Evolutionary conservation across 2,797 vertebrate genomes (phyloP).

Genomic region (Pipistrellus pygmaeus): DNA sequence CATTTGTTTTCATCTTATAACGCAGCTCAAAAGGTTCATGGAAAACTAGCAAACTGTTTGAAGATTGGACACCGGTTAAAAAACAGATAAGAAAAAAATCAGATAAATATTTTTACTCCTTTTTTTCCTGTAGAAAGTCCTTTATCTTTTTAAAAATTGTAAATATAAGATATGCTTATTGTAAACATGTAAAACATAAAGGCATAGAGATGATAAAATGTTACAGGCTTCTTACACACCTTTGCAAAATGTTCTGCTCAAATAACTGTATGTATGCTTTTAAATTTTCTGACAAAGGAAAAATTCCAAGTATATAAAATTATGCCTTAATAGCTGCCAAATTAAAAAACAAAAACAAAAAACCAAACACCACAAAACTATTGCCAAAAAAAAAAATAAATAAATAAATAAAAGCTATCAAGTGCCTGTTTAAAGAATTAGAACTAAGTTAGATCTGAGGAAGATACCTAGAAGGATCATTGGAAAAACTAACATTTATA

Average conservation of each 20-base stretch:
- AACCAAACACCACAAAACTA: no score
- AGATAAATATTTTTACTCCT: background rate
- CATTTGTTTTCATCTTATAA: background rate
- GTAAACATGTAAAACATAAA: background rate
- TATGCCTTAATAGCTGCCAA: background rate
- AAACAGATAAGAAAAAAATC: background rate
- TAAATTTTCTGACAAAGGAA: background rate
- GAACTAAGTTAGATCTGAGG: background rate
- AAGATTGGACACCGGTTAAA: background rate
- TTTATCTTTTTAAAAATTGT: background rate
- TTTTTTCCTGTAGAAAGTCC: background rate
- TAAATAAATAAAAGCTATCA: background rate
- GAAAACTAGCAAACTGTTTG: background rate
- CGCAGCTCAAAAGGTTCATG: constrained; percentile 21
- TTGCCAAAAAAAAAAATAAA: no score
- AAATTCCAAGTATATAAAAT: background rate
- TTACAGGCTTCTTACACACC: background rate
- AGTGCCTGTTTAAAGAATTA: background rate
- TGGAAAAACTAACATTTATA: background rate
- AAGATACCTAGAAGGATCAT: background rate
- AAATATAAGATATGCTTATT: background rate
- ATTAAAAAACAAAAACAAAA: background rate
- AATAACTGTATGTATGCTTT: background rate
- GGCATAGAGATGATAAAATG: background rate
- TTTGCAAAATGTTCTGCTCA: background rate